Evolutionary conservation across 2,113 vertebrate genomes (phyloP).

Genomic region (Puma concolor): DNA sequence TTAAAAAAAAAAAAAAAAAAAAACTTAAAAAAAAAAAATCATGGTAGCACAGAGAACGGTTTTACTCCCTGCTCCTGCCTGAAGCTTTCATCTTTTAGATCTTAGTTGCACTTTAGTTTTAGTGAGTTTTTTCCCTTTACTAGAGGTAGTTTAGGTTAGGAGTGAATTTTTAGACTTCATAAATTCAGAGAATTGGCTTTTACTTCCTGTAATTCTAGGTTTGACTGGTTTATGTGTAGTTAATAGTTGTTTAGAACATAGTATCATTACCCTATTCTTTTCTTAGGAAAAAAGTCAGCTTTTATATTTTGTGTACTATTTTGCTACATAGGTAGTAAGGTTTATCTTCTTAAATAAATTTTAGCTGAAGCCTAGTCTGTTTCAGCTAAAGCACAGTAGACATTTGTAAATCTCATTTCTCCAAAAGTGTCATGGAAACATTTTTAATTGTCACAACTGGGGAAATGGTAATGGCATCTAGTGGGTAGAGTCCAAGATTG

Average conservation of each 20-base stretch:
- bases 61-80: neutral
- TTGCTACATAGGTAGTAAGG: neutral
- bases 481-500: neutral
- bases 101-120: neutral
- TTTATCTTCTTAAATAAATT: slow-evolving; percentile 5
- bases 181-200: slow-evolving; percentile 37
- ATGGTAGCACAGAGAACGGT: neutral
- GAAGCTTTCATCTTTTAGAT: slow-evolving; percentile 38
- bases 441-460: slow-evolving; percentile 22
- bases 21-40: too few relatives aligned
- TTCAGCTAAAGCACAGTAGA: slow-evolving; percentile 16
- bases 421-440: neutral
- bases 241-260: neutral
- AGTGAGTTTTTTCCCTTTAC: neutral
- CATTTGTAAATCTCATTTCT: neutral
- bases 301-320: slow-evolving; percentile 14
- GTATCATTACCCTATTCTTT: neutral
- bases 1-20: too few relatives aligned
- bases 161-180: slow-evolving; percentile 22
- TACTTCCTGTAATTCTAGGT: slow-evolving; percentile 13
- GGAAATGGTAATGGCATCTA: neutral
- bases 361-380: neutral
- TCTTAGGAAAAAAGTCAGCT: neutral
- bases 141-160: slow-evolving; percentile 4
- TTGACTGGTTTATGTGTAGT: slow-evolving; percentile 33